Evolutionary conservation across 2,797 vertebrate species (phyloP).

Genomic region (Geotrypetes seraphini): DNA sequence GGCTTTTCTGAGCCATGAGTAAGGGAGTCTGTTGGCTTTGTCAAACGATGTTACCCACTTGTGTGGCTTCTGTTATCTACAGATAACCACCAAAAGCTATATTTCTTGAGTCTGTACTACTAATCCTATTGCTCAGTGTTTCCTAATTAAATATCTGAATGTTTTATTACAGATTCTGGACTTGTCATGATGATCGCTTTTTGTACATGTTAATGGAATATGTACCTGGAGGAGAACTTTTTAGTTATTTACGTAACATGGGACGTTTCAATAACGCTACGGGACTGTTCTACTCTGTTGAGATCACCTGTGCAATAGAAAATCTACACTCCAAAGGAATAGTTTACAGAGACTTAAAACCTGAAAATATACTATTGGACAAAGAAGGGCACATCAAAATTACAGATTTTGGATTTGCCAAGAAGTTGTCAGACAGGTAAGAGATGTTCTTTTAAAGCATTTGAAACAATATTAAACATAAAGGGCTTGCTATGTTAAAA

Average conservation of each 20-base stretch:
- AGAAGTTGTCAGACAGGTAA: slow-evolving; percentile 89
- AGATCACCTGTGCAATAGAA: slow-evolving; percentile 90
- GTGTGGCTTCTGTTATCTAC: too few species aligned
- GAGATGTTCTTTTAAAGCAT: too few species aligned
- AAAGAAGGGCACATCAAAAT: slow-evolving; percentile 88
- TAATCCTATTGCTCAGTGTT: not conserved
- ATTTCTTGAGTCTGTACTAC: not conserved
- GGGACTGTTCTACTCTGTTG: slow-evolving; percentile 79
- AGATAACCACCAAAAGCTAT: too few species aligned
- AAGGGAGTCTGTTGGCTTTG: too few species aligned
- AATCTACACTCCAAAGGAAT: slow-evolving; percentile 87
- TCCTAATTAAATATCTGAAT: not conserved
- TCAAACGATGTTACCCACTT: too few species aligned
- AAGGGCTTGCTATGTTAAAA: too few species aligned
- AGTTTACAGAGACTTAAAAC: slow-evolving; percentile 93
- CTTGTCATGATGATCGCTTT: slow-evolving; percentile 81
- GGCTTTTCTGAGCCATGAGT: too few species aligned
- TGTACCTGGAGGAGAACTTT: slow-evolving; percentile 88
- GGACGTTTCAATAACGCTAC: slow-evolving; percentile 79
- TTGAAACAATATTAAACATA: too few species aligned
- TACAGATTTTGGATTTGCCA: slow-evolving; percentile 94
- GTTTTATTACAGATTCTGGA: slow-evolving; percentile 74
- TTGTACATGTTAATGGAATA: slow-evolving; percentile 96
- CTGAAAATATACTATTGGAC: slow-evolving; percentile 93
- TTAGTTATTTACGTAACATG: slow-evolving; percentile 83